Evolutionary conservation across 1,140 invertebrate genomes (phyloP).

Genomic region (Hyphantria cunea): DNA sequence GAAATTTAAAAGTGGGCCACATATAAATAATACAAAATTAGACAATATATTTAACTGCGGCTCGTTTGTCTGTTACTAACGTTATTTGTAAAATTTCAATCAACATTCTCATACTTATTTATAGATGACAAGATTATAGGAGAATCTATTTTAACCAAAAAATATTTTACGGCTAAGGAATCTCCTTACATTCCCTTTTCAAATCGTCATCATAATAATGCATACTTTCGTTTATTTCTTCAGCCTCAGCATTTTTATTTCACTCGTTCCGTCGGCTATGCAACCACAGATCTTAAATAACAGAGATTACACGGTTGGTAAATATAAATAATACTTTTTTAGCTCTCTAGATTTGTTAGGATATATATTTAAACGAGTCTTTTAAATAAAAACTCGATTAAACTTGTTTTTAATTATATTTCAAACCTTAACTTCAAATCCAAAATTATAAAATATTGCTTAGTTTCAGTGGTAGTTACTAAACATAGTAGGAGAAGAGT

Average conservation of each 20-base stretch:
- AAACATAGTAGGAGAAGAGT: no score
- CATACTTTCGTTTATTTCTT: conserved; percentile 77
- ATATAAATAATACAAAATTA: no score
- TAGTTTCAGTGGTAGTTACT: no score
- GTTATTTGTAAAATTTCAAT: conserved; percentile 22
- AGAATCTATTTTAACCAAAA: conserved; percentile 1
- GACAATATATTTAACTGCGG: no score
- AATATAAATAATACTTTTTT: no score
- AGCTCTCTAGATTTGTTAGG: no score
- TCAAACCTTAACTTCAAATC: no score
- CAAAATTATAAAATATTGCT: no score
- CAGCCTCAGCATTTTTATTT: conserved; percentile 70
- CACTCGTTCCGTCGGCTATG: conserved; percentile 52
- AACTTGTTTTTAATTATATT: no score
- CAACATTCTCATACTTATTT: conserved; percentile 14
- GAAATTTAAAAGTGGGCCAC: no score
- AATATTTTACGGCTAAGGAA: conserved; percentile 29
- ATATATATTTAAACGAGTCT: no score
- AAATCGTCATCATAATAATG: conserved; percentile 76
- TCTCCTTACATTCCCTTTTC: conserved; percentile 51
- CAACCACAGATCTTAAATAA: conserved; percentile 40
- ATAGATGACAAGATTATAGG: conserved; percentile 10
- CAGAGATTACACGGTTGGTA: conserved; percentile 31
- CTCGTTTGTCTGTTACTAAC: background rate
- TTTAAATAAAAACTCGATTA: no score